Evolutionary conservation across 2,113 vertebrate species (phyloP), one percentile per base, ranked within the genome.

Genomic region (Pterocles orientalis): DNA sequence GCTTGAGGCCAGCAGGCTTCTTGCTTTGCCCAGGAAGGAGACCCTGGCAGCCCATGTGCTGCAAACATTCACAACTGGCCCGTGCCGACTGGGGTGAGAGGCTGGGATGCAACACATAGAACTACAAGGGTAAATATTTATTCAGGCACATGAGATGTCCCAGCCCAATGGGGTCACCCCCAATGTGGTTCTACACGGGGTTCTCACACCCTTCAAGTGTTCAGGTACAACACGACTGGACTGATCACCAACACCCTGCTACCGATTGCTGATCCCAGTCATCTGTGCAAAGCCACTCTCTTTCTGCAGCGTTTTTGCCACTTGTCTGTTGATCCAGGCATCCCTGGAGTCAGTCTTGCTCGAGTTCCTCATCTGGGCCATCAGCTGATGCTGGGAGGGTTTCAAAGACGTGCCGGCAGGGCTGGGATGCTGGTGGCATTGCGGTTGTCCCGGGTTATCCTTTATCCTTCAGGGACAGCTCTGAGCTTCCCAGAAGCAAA

Each of bases 61-160:
- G 70, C 1, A 4, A 24, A 56, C 39, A 61, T 20, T 69, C 3
- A 3, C 5, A 14, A 2, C 24, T 61, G 39, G 43, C 18, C 25
- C 0, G 0, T 20, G 47, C 43, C 1, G 1, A 34, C 20, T 2
- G 0, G 34, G 53, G 34, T 1, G 5, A 18, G n/a, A 45, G 26
- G 12, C 17, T 53, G 29, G 28, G 24, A 39, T 33, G 45, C 39
- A 33, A 64, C 43, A 39, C 39, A 18, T 3, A 5, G 70, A 50
- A 45, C 50, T 24, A 34, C 18, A 31, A 7, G 20, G 31, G 48
- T 43, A 43, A 39, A n/a, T 45, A 45, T 41, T 65, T 51, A 26
- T 45, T 34, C 11, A 2, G 10, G 21, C 0, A 5, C 15, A 18
- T 6, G 5, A 28, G 54, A 29, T 9, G 41, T 41, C 54, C n/a